Percentiles rank a stretch among this genome's conserved stretches.
phyloP scores from a whole-genome alignment of 2,797 vertebrate species.

The Rhinophrynus dorsalis region DNA sequence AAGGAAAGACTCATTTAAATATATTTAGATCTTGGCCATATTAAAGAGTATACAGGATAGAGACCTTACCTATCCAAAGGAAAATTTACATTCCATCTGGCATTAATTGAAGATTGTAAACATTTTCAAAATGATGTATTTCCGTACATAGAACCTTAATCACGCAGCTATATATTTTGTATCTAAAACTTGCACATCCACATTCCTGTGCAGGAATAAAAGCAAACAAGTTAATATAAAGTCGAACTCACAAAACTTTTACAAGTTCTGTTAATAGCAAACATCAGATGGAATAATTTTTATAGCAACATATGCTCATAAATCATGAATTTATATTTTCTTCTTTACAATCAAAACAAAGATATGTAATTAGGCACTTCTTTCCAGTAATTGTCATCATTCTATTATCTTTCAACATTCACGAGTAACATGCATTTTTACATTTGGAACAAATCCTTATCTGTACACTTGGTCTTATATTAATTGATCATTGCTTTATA shows the following conservation, averaged over 20 bases:
- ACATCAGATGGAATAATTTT: slow-evolving; percentile 6
- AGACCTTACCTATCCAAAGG: no score
- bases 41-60: no score
- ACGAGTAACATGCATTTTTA: no score
- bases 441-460: no score
- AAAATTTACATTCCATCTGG: no score
- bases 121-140: no score
- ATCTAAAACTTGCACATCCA: no score
- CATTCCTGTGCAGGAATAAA: not conserved
- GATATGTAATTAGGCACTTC: not conserved
- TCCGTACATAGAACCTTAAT: not conserved
- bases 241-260: not conserved
- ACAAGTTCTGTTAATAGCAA: slow-evolving; percentile 1
- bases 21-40: no score
- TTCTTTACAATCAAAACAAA: slow-evolving; percentile 6
- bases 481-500: no score
- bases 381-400: slow-evolving; percentile 8
- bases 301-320: not conserved
- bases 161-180: not conserved
- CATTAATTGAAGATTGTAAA: no score
- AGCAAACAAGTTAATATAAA: not conserved
- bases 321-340: not conserved
- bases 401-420: not conserved
- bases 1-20: no score
- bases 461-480: no score